Conservation (phyloP, 2,113 vertebrate species). For the Orycteropus afer region DNA sequence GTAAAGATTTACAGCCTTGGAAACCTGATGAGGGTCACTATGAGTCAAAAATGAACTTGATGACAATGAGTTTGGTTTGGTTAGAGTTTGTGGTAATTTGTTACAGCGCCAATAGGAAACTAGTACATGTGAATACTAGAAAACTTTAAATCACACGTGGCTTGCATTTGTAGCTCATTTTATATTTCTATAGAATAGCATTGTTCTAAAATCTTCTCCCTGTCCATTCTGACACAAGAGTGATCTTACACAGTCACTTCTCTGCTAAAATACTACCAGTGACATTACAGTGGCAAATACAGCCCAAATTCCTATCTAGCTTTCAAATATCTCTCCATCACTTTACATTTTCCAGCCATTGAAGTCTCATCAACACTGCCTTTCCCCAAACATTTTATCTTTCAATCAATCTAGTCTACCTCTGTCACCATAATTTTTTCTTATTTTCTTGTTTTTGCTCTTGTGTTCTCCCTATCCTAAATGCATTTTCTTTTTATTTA, state of each 20-base stretch:
- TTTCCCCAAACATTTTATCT: neutral
- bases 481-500: conserved; percentile 43
- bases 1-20: too few species aligned
- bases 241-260: neutral
- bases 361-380: neutral
- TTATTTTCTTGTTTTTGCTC: neutral
- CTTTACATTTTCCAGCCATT: neutral
- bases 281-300: neutral
- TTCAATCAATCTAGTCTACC: neutral
- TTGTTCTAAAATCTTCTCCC: neutral
- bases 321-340: neutral
- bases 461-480: neutral
- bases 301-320: neutral
- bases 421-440: neutral
- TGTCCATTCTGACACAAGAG: neutral
- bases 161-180: neutral
- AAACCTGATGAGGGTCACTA: too few species aligned
- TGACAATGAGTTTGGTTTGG: too few species aligned
- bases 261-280: neutral
- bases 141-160: neutral
- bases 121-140: neutral
- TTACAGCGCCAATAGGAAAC: neutral
- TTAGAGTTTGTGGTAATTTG: neutral
- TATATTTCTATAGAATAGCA: neutral
- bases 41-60: too few species aligned